Evolutionary conservation across 2,888 invertebrate species (phyloP).

Genomic region (Agrotis puta): DNA sequence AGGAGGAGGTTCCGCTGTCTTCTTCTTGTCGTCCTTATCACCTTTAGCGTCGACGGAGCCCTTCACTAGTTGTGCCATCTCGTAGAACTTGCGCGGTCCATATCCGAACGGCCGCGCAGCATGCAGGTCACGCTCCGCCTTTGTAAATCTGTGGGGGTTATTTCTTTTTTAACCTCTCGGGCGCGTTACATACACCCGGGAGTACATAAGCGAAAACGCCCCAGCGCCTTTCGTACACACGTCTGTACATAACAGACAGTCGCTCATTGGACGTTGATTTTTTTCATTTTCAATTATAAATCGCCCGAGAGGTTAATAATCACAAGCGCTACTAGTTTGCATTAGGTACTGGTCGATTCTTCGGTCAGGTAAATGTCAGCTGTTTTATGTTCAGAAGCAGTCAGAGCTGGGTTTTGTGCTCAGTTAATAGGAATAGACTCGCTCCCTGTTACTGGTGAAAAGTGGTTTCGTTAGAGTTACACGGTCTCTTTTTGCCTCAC

Average conservation of each 20-base stretch:
- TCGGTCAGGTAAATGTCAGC: not conserved
- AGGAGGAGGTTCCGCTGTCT: constrained; percentile 84
- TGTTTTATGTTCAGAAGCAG: not conserved
- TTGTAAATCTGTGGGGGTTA: constrained; percentile 91
- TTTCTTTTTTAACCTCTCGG: too few species aligned
- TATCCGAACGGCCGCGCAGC: constrained; percentile 94
- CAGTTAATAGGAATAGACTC: not conserved
- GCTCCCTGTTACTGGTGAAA: not conserved
- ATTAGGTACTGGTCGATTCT: not conserved
- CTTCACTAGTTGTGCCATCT: constrained; percentile 78
- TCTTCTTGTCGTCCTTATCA: not conserved
- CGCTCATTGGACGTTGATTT: too few species aligned
- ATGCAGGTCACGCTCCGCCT: constrained; percentile 93
- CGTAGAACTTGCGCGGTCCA: constrained; percentile 93
- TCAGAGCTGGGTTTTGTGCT: not conserved
- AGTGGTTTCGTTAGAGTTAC: not conserved
- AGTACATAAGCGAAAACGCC: too few species aligned
- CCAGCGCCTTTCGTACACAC: too few species aligned
- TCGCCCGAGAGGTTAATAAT: too few species aligned
- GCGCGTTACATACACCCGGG: too few species aligned
- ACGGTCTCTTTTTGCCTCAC: not conserved
- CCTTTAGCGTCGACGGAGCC: constrained; percentile 71
- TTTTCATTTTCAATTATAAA: too few species aligned
- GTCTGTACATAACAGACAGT: too few species aligned
- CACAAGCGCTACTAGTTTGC: not conserved